Evolutionary conservation across 2,113 vertebrate genomes (phyloP), one percentile per base, ranked within the genome.

Genomic region (Embiotoca jacksoni): DNA sequence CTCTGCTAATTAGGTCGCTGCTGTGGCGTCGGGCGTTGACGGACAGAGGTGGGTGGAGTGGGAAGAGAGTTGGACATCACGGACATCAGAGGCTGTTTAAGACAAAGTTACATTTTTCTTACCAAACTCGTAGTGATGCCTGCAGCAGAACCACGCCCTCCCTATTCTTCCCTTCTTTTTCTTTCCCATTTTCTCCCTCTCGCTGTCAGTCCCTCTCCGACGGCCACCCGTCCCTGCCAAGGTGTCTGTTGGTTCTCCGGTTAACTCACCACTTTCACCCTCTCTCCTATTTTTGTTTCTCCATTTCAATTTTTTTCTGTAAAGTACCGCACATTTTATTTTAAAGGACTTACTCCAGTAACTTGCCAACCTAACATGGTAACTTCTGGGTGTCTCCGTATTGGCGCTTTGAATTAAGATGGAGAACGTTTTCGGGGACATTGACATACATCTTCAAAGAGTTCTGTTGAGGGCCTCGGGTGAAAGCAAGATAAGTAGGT

Each of bases 1-100:
- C 69, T 69, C 13, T 11, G 9, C 77, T 84, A 86, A 89, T 89
- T 83, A 90, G 78, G 58, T 50, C 5, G 4, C 63, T 63, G 54
- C 6, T 7, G 56, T 50, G 50, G 65, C 14, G 35, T 30, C 46
- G 46, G 52, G 67, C 32, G 67, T 55, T 47, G 50, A 70, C 69
- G 61, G 47, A 14, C n/a, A 2, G 70, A 62, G 82, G 63, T 84
- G 71, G 65, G 32, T n/a, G 46, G 56, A 68, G 56, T 7, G 31
- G 58, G 36, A 61, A 10, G 33, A 60, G 32, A 58, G 39, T 62
- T 49, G 59, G 33, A 13, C 47, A 1, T 62, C 23, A 8, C 8
- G 3, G 35, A 72, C 59, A 46, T 76, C 64, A 56, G 23, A 75
- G 44, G 33, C 31, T 60, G 13, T 64, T 64, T 49, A 58, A 49